Evolutionary conservation across 2,888 invertebrate genomes (phyloP), one percentile per base, ranked within the genome.

Genomic region (Anticlea derivata): DNA sequence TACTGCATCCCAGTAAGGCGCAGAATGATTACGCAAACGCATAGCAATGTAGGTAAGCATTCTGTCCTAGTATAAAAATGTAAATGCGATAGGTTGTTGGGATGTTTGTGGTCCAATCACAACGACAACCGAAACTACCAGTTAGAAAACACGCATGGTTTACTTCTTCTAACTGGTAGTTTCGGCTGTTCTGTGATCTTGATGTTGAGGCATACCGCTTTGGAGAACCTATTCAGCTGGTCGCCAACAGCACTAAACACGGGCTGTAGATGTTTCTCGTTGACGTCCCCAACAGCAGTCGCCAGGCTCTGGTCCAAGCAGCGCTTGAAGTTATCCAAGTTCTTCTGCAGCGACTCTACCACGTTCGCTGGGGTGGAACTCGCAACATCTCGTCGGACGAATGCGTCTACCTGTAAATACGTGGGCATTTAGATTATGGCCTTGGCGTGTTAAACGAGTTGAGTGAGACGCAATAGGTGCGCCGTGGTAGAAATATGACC

Each of bases 251-350:
- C 63, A 39, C 35, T 66, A 10, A 89, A 75, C 0, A 84, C 55
- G 0, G 88, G 88, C 44, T 83, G 77, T 11, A 88, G 51, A 50
- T 83, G 83, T 12, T 85, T 79, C 31, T 75, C 78, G 24, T 81
- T 79, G 11, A 86, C 73, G 7, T 83, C 78, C 1, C 69, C 76
- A 0, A 78, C 74, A 0, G 75, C 70, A 33, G 61, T 70, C 0
- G 83, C 80, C 13, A 87, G 51, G 17, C 69, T 74, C 56, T 83
- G 73, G 51, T 87, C 87, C 7, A 88, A 55, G 52, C 86, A 85
- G 7, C 65, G 71, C 35, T 64, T 72, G 52, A 88, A 74, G 27
- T 75, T 68, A 5, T 86, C 80, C 60, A 86, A 65, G 27, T 81
- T 83, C 34, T 62, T 70, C 49, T 82, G 78, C 38, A 86, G 63